These are phyloP conservation scores for Tenualosa ilisha DNA, from an alignment of 2,797 vertebrate species.

Conservation along the genomic window DNA sequence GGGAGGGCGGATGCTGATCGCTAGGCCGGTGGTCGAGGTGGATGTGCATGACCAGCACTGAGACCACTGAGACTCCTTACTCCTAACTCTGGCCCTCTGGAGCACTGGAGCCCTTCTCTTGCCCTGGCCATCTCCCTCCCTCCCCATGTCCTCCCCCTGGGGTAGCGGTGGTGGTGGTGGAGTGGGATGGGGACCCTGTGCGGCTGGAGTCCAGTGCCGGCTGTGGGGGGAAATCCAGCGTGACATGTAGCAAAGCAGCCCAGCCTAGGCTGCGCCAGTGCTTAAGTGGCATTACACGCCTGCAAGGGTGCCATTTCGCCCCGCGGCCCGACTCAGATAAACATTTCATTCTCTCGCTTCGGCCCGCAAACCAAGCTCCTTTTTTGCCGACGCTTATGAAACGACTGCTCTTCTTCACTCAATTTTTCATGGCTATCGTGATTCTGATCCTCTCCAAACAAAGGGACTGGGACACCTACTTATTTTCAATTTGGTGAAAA, in stretches of 20 bases:
- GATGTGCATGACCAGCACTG: neutral
- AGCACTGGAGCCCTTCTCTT: neutral
- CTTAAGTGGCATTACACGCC: conserved; percentile 38
- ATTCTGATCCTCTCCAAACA: neutral
- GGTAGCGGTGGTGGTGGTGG: neutral
- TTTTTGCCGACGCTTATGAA: neutral
- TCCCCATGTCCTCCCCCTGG: neutral
- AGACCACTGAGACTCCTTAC: neutral
- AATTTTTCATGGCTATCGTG: neutral
- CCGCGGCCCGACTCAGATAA: conserved; percentile 33
- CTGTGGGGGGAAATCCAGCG: conserved; percentile 41
- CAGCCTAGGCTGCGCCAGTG: conserved; percentile 18
- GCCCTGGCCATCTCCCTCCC: neutral
- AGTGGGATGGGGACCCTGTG: neutral
- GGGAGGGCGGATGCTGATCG: neutral
- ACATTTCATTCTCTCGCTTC: conserved; percentile 28
- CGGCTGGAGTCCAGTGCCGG: conserved; percentile 9
- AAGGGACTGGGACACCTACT: neutral
- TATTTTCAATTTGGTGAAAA: neutral
- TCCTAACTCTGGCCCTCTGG: neutral
- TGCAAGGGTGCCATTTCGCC: conserved; percentile 39
- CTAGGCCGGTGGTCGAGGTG: neutral
- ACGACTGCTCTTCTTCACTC: neutral
- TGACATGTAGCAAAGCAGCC: conserved; percentile 36
- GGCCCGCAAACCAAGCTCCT: neutral